Base-by-base conservation (phyloP, 2,113 vertebrate species). In the Scomber japonicus region DNA sequence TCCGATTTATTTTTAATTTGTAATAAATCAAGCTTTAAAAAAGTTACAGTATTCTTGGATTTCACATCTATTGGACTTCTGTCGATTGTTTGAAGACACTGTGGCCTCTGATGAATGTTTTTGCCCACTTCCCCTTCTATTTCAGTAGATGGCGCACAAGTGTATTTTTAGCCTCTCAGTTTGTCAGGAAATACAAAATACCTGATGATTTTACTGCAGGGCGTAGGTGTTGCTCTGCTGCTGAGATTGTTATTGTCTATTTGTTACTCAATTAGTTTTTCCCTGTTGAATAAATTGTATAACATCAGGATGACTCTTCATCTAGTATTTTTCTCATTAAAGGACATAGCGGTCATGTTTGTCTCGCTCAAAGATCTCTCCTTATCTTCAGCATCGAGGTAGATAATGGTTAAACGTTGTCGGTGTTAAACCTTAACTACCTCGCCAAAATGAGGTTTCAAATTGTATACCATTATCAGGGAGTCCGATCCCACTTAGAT, bases 121-220 rank as follows among this genome's bases (percentile, higher is more conserved):
- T 56, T 12, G 3, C 12, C 5, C 51, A 8, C 16, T 45, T 86
- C 56, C 49, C 63, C 50, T 35, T 68, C 4, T 82, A 49, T 49
- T 80, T 89, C 95, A 95, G 88, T 71, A 95, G 95, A 93, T 93
- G 95, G 94, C 81, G 87, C 91, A 88, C 85, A 89, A 80, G 89
- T 40, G 67, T 72, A 64, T 83, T 57, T 68, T 57, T 19, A 45
- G 65, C 13, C 31, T 49, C 21, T 31, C 5, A 24, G 11, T 49
- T 44, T 35, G 11, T 21, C n/a, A 50, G 15, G 24, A 19, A 64
- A 53, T 53, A 63, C 31, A 68, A 70, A 75, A 75, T 1, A 54
- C 59, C 56, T 79, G 48, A 61, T 64, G 71, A 75, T 82, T 67
- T 13, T 68, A 31, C 74, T 64, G 54, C 60, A 78, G 84, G 55